These are phyloP conservation scores for Tragelaphus buxtoni DNA, from an alignment of 2,113 vertebrate genomes.

Conservation along the genomic window DNA sequence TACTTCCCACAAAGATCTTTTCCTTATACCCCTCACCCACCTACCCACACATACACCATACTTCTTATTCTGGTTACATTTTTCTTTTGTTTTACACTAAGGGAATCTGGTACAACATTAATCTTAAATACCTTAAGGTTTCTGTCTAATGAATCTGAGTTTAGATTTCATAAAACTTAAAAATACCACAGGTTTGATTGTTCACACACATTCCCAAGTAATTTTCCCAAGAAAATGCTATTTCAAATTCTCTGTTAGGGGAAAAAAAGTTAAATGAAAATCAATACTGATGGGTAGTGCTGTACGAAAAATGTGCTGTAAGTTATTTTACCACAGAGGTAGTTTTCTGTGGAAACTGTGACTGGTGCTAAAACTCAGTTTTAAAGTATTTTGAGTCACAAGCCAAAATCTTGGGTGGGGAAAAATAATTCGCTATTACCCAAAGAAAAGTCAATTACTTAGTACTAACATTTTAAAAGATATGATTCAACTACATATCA, in stretches of 20 bases:
- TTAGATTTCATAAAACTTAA: slow-evolving; percentile 32
- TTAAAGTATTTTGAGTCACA: slow-evolving; percentile 64
- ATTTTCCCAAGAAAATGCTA: slow-evolving; percentile 47
- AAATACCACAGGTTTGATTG: slow-evolving; percentile 29
- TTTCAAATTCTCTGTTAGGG: slow-evolving; percentile 20
- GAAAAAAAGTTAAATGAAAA: slow-evolving; percentile 44
- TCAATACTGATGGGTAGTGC: slow-evolving; percentile 46
- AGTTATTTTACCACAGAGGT: slow-evolving; percentile 55
- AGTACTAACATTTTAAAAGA: slow-evolving; percentile 22
- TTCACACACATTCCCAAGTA: slow-evolving; percentile 34
- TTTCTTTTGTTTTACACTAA: slow-evolving; percentile 27
- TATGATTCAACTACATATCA: background rate
- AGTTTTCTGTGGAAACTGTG: slow-evolving; percentile 68
- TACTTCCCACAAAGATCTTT: background rate
- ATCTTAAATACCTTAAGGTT: slow-evolving; percentile 10
- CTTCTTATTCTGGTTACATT: background rate
- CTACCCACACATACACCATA: background rate
- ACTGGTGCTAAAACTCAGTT: slow-evolving; percentile 35
- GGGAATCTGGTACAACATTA: background rate
- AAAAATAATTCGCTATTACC: slow-evolving; percentile 38
- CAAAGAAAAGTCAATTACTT: slow-evolving; percentile 32
- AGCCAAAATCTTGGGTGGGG: slow-evolving; percentile 47
- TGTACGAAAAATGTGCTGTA: slow-evolving; percentile 12
- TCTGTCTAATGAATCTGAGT: slow-evolving; percentile 5
- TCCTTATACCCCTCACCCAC: background rate